Conservation (phyloP, 2,113 vertebrate genomes). For the Conger conger region DNA sequence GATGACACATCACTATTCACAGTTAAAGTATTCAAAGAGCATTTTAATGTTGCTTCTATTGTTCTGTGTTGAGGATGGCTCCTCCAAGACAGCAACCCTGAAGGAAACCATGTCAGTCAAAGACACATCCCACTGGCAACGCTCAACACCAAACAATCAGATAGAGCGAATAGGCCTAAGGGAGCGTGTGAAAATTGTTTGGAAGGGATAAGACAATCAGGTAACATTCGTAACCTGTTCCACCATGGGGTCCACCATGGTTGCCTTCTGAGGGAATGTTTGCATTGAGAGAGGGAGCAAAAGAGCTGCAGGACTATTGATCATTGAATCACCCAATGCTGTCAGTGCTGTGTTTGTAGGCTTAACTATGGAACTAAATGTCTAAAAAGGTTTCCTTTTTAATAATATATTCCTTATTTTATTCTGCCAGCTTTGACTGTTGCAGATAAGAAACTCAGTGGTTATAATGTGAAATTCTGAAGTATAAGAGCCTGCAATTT, state of each 20-base stretch:
- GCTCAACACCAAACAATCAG: not conserved
- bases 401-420: not conserved
- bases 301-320: not conserved
- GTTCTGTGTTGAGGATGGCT: no score
- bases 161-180: not conserved
- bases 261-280: not conserved
- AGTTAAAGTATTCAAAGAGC: no score
- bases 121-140: not conserved
- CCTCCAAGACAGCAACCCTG: no score
- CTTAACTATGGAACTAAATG: not conserved
- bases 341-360: not conserved
- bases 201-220: not conserved
- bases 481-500: not conserved
- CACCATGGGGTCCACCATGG: not conserved
- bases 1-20: no score
- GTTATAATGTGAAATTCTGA: not conserved
- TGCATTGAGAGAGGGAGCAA: not conserved
- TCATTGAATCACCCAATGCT: constrained; percentile 20
- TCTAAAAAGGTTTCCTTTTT: not conserved
- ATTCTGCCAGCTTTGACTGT: not conserved
- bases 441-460: not conserved
- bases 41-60: no score
- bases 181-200: not conserved
- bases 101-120: no score
- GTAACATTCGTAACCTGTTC: not conserved